Conservation (phyloP, 2,797 vertebrate species). For the Arrhamphus sclerolepis region DNA sequence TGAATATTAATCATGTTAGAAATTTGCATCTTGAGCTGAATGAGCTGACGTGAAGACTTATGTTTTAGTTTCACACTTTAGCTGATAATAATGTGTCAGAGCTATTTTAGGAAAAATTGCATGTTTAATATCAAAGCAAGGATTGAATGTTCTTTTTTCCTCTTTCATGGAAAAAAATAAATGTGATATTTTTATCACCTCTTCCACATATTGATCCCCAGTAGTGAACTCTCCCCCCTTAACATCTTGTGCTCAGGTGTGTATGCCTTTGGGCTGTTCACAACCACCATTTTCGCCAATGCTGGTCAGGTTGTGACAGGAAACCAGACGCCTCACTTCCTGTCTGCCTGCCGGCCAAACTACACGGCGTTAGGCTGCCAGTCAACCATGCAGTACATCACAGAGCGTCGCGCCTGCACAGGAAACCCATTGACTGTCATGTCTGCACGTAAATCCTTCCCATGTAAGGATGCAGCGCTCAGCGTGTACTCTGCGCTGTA, state of each 20-base stretch:
- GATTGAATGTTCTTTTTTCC: background rate
- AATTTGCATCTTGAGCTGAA: conserved; percentile 51
- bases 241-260: conserved; percentile 77
- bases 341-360: conserved; percentile 91
- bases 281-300: conserved; percentile 91
- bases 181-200: background rate
- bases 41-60: conserved; percentile 34
- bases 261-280: conserved; percentile 91
- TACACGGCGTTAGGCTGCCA: conserved; percentile 90
- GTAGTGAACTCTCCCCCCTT: background rate
- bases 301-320: conserved; percentile 92
- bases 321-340: conserved; percentile 91
- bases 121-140: no score
- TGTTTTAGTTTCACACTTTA: conserved; percentile 53
- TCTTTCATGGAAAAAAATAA: background rate
- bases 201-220: background rate
- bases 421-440: conserved; percentile 85
- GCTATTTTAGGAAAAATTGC: conserved; percentile 42
- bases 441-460: conserved; percentile 89
- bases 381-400: conserved; percentile 86
- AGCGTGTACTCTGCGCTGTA: conserved; percentile 88
- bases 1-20: conserved; percentile 50
- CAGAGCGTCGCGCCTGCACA: conserved; percentile 82
- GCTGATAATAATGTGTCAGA: conserved; percentile 57
- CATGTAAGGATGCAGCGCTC: conserved; percentile 90